Evolutionary conservation across 2,797 vertebrate genomes (phyloP), one percentile per base, ranked within the genome.

Genomic region (Remorina albescens): DNA sequence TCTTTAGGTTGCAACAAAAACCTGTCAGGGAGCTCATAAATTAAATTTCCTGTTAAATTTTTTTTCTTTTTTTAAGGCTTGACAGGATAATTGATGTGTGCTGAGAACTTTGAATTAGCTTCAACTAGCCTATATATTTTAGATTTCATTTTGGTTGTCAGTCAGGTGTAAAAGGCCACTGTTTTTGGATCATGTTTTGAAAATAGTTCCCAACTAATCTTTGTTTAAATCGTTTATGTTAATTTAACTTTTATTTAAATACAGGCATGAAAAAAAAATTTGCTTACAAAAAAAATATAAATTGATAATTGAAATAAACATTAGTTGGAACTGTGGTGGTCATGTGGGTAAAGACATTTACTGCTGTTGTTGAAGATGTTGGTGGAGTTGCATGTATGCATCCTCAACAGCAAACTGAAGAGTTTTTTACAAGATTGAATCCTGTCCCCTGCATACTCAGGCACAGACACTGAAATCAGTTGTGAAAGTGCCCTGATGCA

Each of bases 1-100:
- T 88, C 88, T 92, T 86, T 83, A 80, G 89, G 83, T 91, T 88
- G 88, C 91, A 93, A 91, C 82, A 89, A 89, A 90, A 90, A 87
- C 53, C 86, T 89, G 82, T 86, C 78, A 4, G 64, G 81, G 70
- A 76, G 69, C 78, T 89, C 68, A 21, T 89, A 88, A 89, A 89
- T 93, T 90, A 89, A 92, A 87, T 92, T 91, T 92, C 79, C 74
- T 67, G 59, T 78, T 78, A 18, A 56, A 28, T 47, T 59, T 67
- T 65, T 78, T 41, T 34, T 78, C 15, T 25, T 25, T 41, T 57
- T 49, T 47, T 18, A 61, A 58, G 18, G 11, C 57, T 81, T 92
- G 90, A 92, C 90, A 91, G 90, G 86, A 87, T 93, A 92, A 94
- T 91, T 93, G 91, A 92, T 92, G 89, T 90, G 81, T 72, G 84